Evolutionary conservation across 1,140 invertebrate genomes (phyloP).

Genomic region (Trichonephila clavipes): DNA sequence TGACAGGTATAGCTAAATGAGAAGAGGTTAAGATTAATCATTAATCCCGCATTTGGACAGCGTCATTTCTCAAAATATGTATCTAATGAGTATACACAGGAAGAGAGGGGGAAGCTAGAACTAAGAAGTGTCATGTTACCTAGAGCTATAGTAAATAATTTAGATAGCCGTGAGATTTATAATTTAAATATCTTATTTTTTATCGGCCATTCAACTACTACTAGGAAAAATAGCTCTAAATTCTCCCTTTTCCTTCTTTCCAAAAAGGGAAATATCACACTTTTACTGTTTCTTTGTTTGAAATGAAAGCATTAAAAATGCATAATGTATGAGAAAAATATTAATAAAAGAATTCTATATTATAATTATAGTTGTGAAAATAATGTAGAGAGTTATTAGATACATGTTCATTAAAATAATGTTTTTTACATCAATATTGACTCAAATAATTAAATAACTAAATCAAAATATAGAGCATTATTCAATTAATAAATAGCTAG

Average conservation of each 20-base stretch:
- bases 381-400: no score
- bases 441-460: no score
- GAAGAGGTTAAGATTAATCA: constrained; percentile 55
- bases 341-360: no score
- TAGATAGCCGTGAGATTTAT: neutral
- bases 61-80: constrained; percentile 48
- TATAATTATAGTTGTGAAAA: no score
- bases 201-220: neutral
- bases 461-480: no score
- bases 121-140: constrained; percentile 18
- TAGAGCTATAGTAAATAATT: constrained; percentile 4
- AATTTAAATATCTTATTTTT: constrained; percentile 26
- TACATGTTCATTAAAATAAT: no score
- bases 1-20: constrained; percentile 43
- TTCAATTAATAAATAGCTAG: no score
- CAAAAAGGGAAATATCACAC: neutral
- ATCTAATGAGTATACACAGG: neutral
- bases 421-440: no score
- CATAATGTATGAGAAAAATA: no score
- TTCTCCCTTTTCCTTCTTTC: neutral
- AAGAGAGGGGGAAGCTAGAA: neutral
- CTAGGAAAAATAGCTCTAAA: neutral
- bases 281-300: no score
- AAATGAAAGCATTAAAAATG: no score
- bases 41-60: constrained; percentile 28